Evolutionary conservation across 2,888 invertebrate species (phyloP), one percentile per base, ranked within the genome.

Genomic region (Napeogenes sylphis): DNA sequence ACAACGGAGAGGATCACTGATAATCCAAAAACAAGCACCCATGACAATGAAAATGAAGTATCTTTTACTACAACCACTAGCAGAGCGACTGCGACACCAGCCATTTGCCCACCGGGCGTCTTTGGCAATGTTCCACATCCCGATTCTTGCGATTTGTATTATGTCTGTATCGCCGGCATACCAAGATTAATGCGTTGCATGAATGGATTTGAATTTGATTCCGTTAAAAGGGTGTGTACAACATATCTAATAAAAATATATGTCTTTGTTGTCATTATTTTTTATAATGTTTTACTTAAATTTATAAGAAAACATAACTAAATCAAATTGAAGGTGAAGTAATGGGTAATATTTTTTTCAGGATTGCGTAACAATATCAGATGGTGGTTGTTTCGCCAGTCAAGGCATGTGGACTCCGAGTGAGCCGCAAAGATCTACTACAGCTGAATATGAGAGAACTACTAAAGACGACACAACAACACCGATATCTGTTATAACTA

Each of bases 71-170:
- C 35, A 35, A 35, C 35, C 35, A 35, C 35, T 35, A 35, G 6
- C 4, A 35, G 35, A 35, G 35, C 6, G 35, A 35, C 35, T 35
- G 35, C 6, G 6, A 3, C 10, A 42, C 53, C 65, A 46, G 42
- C 58, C 12, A 45, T 64, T 46, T 64, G 64, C 38, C 56, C 61
- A 10, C 56, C 63, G 10, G 35, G 38, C n/a, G 60, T 46, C 10
- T 32, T 68, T 2, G 66, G 62, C 12, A 57, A 61, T 14, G 13
- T 66, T 10, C 57, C 68, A 4, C 66, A 68, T 45, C 66, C 68
- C n/a, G 58, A 62, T 0, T 21, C 64, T 0, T 83, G 82, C 14
- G 66, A 74, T 56, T 68, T 73, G 0, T 83, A 75, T 68, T 81
- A 71, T 53, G 66, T 80, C 65, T 84, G 84, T 35, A 63, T 73